Evolutionary conservation across 1,140 invertebrate species (phyloP).

Genomic region (Cherax destructor): DNA sequence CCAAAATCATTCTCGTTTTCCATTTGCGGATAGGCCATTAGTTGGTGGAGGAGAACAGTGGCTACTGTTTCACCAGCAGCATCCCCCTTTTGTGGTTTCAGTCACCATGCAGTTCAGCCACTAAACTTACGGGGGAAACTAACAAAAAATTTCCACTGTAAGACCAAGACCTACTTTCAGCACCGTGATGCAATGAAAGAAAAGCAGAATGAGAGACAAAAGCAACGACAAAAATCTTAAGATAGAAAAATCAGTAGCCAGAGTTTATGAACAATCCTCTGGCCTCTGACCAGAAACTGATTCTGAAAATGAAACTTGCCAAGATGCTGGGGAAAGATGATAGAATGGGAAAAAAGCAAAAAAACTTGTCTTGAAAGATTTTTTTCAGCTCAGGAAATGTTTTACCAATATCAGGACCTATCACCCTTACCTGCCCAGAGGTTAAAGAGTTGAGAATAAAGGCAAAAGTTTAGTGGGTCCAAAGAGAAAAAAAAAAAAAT

Average conservation of each 20-base stretch:
- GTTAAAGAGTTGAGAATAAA: constrained; percentile 74
- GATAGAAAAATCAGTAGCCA: not conserved
- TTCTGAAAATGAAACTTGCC: constrained; percentile 60
- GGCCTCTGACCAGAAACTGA: constrained; percentile 65
- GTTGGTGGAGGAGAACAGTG: constrained; percentile 59
- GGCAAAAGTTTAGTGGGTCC: constrained; percentile 72
- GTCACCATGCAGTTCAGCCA: constrained; percentile 36
- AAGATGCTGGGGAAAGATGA: constrained; percentile 40
- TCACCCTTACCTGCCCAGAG: constrained; percentile 60
- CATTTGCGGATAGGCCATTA: constrained; percentile 55
- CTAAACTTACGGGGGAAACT: constrained; percentile 40
- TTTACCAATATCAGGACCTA: constrained; percentile 64
- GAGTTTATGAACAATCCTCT: constrained; percentile 41
- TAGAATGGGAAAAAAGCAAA: constrained; percentile 58
- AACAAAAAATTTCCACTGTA: constrained; percentile 59
- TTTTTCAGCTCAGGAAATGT: constrained; percentile 65
- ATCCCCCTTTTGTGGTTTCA: constrained; percentile 55
- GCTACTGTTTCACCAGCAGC: constrained; percentile 71
- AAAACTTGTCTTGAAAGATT: constrained; percentile 69
- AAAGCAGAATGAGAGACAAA: constrained; percentile 53
- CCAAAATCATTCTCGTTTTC: constrained; percentile 37
- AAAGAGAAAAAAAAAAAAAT: constrained; percentile 72
- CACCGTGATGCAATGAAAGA: constrained; percentile 72
- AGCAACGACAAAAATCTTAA: constrained; percentile 43
- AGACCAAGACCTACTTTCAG: constrained; percentile 73